A percentile compares a stretch with the other conserved stretches of the same genome.
Conservation (phyloP, 2,113 vertebrate genomes). For the Pollachius pollachius region DNA sequence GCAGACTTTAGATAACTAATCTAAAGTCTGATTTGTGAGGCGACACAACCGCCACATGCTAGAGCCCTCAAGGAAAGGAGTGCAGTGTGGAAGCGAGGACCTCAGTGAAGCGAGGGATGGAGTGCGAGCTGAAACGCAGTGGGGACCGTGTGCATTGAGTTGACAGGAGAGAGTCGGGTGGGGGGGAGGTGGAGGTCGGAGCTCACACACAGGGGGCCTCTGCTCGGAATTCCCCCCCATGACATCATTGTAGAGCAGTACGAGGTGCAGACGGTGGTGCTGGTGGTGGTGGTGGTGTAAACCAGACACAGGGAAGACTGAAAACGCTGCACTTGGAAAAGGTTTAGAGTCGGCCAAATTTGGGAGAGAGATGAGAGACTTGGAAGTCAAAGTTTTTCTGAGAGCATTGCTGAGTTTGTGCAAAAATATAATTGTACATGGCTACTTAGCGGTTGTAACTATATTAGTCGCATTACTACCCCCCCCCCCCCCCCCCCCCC, state of each 20-base stretch:
- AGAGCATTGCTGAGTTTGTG: conserved; percentile 14
- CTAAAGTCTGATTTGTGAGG: no score
- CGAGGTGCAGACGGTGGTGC: conserved; percentile 3
- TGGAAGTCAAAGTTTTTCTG: background rate
- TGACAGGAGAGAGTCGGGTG: conserved; percentile 40
- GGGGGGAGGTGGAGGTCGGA: conserved; percentile 2
- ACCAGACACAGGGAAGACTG: conserved; percentile 31
- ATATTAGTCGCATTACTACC: no score
- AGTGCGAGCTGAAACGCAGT: conserved; percentile 42
- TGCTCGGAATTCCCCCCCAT: conserved; percentile 69
- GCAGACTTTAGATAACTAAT: no score
- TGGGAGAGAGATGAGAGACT: conserved; percentile 25
- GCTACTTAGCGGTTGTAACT: no score
- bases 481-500: no score
- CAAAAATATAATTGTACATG: no score
- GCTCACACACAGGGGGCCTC: conserved; percentile 69
- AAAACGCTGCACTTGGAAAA: background rate
- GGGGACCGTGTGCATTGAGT: conserved; percentile 64
- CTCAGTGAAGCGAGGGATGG: conserved; percentile 1
- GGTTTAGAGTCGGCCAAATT: background rate
- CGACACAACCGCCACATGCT: background rate
- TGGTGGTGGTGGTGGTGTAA: conserved; percentile 31
- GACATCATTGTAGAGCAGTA: conserved; percentile 64
- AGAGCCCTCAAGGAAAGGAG: conserved; percentile 18
- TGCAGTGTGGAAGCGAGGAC: no score